Evolutionary conservation across 2,888 invertebrate species (phyloP), one percentile per base, ranked within the genome.

Genomic region (Plemyria rubiginata): DNA sequence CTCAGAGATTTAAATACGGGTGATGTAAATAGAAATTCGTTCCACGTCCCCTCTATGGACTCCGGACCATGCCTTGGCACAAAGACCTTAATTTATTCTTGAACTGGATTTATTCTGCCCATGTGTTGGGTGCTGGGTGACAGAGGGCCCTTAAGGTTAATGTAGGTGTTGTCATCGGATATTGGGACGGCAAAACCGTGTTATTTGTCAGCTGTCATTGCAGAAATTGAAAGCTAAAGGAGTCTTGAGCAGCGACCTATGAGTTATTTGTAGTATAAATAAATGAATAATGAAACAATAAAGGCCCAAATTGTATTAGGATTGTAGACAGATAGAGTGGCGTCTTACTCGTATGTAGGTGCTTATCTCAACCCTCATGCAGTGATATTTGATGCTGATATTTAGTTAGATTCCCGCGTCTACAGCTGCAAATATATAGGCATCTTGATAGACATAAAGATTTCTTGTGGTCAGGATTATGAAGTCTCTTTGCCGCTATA

Each of bases 41-140:
- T 66, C 56, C 68, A 36, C 50, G 69, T 74, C 74, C 69, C 70
- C 68, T 73, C 75, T 84, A 80, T 82, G 80, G 80, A 76, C 78
- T 81, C 50, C 62, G 41, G 15, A 79, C 82, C 76, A 85, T 87
- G 87, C 80, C 81, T 78, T 80, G 82, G 79, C 86, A 88, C 85
- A 88, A 90, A 87, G 84, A 85, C 86, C 84, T 88, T 90, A 90
- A 91, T 90, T 90, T 90, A 90, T 90, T 90, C 89, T 87, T 88
- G 85, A 88, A 88, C 82, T 80, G 83, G 85, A 87, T 88, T 88
- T 87, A 90, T 88, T 88, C 84, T 84, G 82, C 83, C 77, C 79
- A 74, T 85, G 83, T 81, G 82, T 84, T 84, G 82, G 82, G 81
- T 77, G 43, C 54, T 51, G 84, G 84, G 84, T 87, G 89, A 89